Percentiles rank a stretch among this genome's conserved stretches.
Evolutionary conservation across 2,888 invertebrate species (phyloP).

Genomic region (Syrista parreyssii): DNA sequence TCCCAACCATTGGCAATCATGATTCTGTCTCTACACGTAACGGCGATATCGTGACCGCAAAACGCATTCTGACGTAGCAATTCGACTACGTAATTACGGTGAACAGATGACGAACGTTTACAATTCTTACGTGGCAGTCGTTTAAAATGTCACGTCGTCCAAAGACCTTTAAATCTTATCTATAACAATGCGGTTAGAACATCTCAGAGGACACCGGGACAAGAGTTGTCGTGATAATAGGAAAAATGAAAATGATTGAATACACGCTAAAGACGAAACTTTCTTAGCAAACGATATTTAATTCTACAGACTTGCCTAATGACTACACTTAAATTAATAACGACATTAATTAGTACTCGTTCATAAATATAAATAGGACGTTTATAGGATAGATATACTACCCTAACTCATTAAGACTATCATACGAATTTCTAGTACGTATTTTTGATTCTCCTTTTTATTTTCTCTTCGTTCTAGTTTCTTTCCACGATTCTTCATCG

Average conservation of each 20-base stretch:
- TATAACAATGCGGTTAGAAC: not conserved
- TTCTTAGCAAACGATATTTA: slow-evolving; percentile 43
- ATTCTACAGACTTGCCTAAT: slow-evolving; percentile 33
- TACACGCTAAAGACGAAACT: not conserved
- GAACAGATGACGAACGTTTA: not conserved
- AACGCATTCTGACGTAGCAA: not conserved
- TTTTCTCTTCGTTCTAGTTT: not conserved
- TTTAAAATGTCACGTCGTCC: not conserved
- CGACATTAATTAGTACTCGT: slow-evolving; percentile 36
- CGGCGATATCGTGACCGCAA: not conserved
- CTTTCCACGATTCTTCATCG: not conserved
- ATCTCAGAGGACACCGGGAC: not conserved
- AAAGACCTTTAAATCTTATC: not conserved
- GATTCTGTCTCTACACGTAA: not conserved
- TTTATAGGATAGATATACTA: not conserved
- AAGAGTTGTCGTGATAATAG: not conserved
- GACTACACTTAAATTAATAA: slow-evolving; percentile 44
- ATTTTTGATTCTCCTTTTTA: not conserved
- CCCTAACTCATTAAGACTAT: not conserved
- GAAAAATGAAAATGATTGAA: not conserved
- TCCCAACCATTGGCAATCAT: not conserved
- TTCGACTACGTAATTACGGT: not conserved
- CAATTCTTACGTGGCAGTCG: not conserved
- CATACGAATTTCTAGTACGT: not conserved
- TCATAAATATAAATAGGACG: slow-evolving; percentile 46